Conservation (phyloP, 2,797 vertebrate species). For the Choloepus didactylus region DNA sequence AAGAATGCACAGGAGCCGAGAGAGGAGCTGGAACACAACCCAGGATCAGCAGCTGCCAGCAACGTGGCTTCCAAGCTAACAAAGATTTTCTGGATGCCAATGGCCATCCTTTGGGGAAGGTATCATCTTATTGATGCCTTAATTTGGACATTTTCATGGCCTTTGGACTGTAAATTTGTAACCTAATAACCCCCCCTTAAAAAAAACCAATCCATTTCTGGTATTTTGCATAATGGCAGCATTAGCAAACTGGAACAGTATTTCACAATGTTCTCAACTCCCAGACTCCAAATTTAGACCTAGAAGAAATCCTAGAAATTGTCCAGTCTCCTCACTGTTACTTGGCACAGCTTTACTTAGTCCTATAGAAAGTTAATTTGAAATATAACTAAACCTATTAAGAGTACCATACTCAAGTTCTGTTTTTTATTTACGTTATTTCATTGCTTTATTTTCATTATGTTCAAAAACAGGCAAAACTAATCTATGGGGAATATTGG, state of each 20-base stretch:
- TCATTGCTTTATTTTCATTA: slow-evolving; percentile 1
- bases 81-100: no score
- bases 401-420: background rate
- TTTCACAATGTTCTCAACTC: slow-evolving; percentile 42
- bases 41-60: no score
- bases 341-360: background rate
- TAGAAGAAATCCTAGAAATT: slow-evolving; percentile 37
- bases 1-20: no score
- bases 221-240: no score
- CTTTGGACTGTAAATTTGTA: no score
- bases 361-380: background rate
- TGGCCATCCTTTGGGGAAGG: no score
- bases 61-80: no score
- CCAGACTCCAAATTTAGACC: slow-evolving; percentile 16
- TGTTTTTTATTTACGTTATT: no score
- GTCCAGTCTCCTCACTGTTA: background rate
- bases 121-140: no score
- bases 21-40: no score
- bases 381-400: slow-evolving; percentile 49
- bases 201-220: no score
- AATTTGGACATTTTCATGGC: no score
- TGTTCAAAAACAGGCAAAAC: background rate
- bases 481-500: background rate
- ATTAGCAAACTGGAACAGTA: background rate
- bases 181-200: background rate